Evolutionary conservation across 2,888 invertebrate genomes (phyloP), one percentile per base, ranked within the genome.

Genomic region (Rugalucina vietnamica): DNA sequence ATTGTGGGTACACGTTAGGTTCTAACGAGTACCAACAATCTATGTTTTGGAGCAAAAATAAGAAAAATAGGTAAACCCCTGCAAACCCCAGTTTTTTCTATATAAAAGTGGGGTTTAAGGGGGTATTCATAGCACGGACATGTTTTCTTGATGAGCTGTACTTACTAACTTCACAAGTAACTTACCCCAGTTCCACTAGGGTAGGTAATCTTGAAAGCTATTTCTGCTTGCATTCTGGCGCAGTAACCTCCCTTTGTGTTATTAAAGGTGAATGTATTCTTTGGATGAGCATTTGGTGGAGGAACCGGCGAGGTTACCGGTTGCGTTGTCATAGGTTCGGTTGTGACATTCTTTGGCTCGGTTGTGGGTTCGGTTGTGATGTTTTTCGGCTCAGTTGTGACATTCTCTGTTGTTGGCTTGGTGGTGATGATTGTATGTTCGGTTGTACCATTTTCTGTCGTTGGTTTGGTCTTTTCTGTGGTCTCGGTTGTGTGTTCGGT

Each of bases 191-290:
- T 43, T 43, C 43, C 10, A 12, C n/a, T 65, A 21, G 70, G 24
- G 29, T 81, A 81, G 1, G 37, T 18, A 32, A 81, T 12, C 1
- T 50, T 76, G 43, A 81, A 76, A 4, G 24, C 32, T 10, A 81
- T 74, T 34, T 81, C 32, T n/a, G 71, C 76, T 18, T 36, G 29
- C 70, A 81, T 24, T 34, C 37, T 3, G 36, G 76, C 43, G 39
- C 81, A 81, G 10, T 37, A 54, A 12, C 18, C 37, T 18, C 27
- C 49, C 2, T 54, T 24, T 79, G 71, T n/a, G 27, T 32, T 18
- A 82, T 73, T 65, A 73, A 82, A 29, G 12, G 39, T 34, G 34
- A 10, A 65, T 8, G 65, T 65, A 29, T 65, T 65, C 24, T 32
- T 34, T 29, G 65, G 65, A 21, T 65, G 65, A 34, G 34, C 32